Evolutionary conservation across 30 jellyfish, hydroid and myxozoan species (phyloP).

Genomic region (Hydractinia symbiolongicarpus): DNA sequence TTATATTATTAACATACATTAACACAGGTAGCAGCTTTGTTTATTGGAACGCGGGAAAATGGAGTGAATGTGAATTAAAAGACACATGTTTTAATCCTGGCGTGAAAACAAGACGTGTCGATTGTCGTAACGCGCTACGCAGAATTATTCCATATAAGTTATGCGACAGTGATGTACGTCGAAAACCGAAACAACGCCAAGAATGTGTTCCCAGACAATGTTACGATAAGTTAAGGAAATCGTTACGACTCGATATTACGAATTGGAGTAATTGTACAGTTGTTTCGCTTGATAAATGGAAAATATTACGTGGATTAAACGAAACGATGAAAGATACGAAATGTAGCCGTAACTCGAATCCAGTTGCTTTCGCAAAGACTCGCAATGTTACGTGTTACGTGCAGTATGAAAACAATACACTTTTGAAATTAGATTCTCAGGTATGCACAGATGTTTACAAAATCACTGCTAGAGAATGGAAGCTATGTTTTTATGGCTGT

Average conservation of each 20-base stretch:
- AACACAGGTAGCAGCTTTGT: background rate
- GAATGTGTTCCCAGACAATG: constrained; percentile 9
- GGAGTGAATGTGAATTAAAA: constrained; percentile 8
- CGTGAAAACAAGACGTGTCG: background rate
- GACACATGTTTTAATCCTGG: constrained; percentile 1
- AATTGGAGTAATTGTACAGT: background rate
- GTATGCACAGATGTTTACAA: background rate
- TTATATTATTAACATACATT: too few species aligned
- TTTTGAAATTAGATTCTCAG: background rate
- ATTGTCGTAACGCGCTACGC: background rate
- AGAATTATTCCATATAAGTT: background rate
- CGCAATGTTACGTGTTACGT: background rate
- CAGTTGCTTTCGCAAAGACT: constrained; percentile 1
- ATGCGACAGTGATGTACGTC: background rate
- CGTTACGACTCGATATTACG: background rate
- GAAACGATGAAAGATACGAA: background rate
- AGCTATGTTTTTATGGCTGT: background rate
- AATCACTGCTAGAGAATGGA: background rate
- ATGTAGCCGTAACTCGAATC: background rate
- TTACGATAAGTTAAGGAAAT: background rate
- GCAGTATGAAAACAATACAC: background rate
- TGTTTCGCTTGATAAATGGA: background rate
- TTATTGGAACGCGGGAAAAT: background rate
- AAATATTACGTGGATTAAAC: background rate
- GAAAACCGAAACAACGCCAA: background rate